Percentiles rank a stretch among this genome's conserved stretches.
Evolutionary conservation across 2,888 invertebrate species (phyloP).

Genomic region (Tenthredo distinguenda): DNA sequence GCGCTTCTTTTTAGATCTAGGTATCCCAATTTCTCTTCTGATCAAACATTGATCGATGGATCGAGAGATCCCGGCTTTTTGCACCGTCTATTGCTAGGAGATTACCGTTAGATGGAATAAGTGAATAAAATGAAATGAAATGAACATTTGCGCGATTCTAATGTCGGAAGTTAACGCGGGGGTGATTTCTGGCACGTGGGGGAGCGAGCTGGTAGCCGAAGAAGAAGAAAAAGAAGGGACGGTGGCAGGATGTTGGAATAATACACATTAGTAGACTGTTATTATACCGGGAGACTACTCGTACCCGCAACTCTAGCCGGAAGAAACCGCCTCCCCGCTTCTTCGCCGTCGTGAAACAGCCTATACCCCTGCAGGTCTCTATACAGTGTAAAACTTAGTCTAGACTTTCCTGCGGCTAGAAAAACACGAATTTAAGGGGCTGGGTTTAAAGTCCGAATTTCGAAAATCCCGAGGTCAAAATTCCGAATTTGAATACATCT

Average conservation of each 20-base stretch:
- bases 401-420: background rate
- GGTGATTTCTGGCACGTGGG: constrained; percentile 36
- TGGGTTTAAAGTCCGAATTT: too few relatives aligned
- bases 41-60: background rate
- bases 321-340: constrained; percentile 42
- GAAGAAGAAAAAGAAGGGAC: constrained; percentile 50
- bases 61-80: background rate
- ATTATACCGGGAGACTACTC: constrained; percentile 56
- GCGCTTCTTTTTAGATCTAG: background rate
- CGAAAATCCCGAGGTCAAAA: too few relatives aligned
- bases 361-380: background rate
- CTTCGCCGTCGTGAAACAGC: background rate
- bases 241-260: constrained; percentile 72
- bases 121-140: background rate
- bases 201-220: background rate
- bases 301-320: constrained; percentile 50
- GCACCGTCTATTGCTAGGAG: background rate
- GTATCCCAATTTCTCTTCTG: background rate
- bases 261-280: constrained; percentile 68
- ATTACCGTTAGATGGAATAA: background rate
- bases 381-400: background rate
- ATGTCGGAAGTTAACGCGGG: background rate
- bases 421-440: background rate
- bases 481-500: too few relatives aligned
- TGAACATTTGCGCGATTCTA: background rate